Conservation (phyloP, 1,140 invertebrate genomes). For the Belonocnema kinseyi region DNA sequence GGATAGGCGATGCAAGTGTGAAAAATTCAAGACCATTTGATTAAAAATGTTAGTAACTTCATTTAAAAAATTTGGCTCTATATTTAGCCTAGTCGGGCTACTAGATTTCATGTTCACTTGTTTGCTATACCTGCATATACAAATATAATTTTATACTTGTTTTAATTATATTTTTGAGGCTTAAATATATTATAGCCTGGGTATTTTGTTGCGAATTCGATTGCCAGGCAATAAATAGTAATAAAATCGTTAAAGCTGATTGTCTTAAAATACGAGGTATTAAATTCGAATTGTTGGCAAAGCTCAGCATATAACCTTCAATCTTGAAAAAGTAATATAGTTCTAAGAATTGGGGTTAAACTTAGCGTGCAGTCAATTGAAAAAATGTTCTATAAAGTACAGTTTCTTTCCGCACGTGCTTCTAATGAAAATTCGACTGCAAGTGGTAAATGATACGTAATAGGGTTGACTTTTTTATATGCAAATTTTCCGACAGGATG, state of each 20-base stretch:
- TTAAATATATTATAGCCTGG: background rate
- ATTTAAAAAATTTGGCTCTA: too few relatives aligned
- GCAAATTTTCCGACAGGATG: too few relatives aligned
- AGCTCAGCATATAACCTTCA: background rate
- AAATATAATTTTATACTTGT: background rate
- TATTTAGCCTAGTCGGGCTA: too few relatives aligned
- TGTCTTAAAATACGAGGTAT: background rate
- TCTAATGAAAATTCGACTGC: too few relatives aligned
- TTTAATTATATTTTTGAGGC: background rate
- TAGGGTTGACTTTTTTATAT: too few relatives aligned
- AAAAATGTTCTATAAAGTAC: background rate
- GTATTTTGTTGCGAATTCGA: background rate
- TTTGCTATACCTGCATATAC: background rate
- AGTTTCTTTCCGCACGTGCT: background rate
- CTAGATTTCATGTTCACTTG: background rate
- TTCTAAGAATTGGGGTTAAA: background rate
- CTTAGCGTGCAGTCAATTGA: conserved; percentile 1
- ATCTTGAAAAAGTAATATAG: background rate
- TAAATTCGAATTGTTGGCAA: background rate
- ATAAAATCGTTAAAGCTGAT: background rate
- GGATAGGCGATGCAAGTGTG: too few relatives aligned
- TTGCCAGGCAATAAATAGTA: background rate
- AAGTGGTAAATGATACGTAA: too few relatives aligned
- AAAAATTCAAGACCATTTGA: too few relatives aligned
- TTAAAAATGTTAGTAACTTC: too few relatives aligned